Evolutionary conservation across 2,888 invertebrate genomes (phyloP).

Genomic region (Tubulanus polymorphus): DNA sequence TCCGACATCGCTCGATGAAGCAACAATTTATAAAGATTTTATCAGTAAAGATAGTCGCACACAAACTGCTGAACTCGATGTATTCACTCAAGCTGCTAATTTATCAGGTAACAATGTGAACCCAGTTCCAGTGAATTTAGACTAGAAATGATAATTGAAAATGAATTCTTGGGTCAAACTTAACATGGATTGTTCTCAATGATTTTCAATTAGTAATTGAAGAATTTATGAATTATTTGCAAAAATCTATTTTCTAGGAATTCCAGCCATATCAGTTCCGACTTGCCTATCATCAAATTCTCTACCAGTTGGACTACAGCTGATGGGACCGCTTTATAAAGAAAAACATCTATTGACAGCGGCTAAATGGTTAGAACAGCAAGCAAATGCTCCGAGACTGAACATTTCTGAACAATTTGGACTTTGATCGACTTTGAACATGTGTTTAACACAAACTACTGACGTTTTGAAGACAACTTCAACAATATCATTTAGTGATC

Average conservation of each 20-base stretch:
- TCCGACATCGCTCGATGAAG: conserved; percentile 84
- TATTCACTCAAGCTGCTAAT: conserved; percentile 92
- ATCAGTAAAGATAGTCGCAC: conserved; percentile 72
- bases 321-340: conserved; percentile 76
- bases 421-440: no score
- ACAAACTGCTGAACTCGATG: conserved; percentile 85
- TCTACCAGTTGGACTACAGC: conserved; percentile 80
- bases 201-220: no score
- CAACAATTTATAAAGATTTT: conserved; percentile 79
- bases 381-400: conserved; percentile 31
- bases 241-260: conserved; percentile 53
- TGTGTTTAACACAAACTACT: no score
- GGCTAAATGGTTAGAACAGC: conserved; percentile 68
- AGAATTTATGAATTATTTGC: no score
- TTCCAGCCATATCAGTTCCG: conserved; percentile 86
- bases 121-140: neutral
- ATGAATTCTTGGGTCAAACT: neutral
- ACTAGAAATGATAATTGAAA: neutral
- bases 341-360: conserved; percentile 73
- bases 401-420: no score
- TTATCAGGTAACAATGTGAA: conserved; percentile 72
- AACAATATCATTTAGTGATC: no score
- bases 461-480: no score
- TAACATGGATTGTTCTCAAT: no score
- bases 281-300: conserved; percentile 67